Evolutionary conservation across 2,888 invertebrate species (phyloP), one percentile per base, ranked within the genome.

Genomic region (Drosophila algonquin): DNA sequence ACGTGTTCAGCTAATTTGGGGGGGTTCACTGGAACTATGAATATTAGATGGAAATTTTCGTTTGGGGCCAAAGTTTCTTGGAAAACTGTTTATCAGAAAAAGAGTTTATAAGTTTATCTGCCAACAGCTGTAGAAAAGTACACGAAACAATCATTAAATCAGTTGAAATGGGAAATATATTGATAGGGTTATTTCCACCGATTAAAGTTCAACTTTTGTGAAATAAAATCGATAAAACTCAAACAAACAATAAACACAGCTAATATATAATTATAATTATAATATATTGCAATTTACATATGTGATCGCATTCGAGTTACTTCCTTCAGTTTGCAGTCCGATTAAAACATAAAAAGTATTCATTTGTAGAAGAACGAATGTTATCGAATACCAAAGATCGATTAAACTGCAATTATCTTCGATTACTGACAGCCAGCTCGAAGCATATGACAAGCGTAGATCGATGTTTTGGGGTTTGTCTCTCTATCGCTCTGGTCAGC

Each of bases 401-500:
- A 14, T 40, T 40, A 6, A 6, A 40, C 14, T 40, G n/a, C 2
- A 40, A n/a, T 40, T 40, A 40, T 40, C 6, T 14, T 2, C 7
- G 14, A 14, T n/a, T 40, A 2, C 40, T 40, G 40, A 40, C n/a
- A 40, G 40, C 40, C n/a, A 9, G 35, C 7, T 27, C 35, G 45
- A 70, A 70, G 27, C 51, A 45, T 24, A 18, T 71, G 67, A 51
- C 67, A 67, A 44, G 35, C 67, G 58, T 51, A 35, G 58, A 57
- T 57, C 12, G 32, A 45, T 40, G 40, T n/a, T 40, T 40, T 40
- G 40, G 14, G 6, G 7, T n/a, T 40, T 44, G 54, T 54, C 44
- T 21, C 44, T 44, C 46, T 71, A 71, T 71, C 71, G 12, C 24
- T n/a, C 2, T 56, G 71, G 67, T 68, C 67, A 68, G 67, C 67